A percentile compares a stretch with the other conserved stretches of the same genome.
These are phyloP conservation scores for Luscinia luscinia DNA, from an alignment of 2,797 vertebrate genomes.

Conservation along the genomic window DNA sequence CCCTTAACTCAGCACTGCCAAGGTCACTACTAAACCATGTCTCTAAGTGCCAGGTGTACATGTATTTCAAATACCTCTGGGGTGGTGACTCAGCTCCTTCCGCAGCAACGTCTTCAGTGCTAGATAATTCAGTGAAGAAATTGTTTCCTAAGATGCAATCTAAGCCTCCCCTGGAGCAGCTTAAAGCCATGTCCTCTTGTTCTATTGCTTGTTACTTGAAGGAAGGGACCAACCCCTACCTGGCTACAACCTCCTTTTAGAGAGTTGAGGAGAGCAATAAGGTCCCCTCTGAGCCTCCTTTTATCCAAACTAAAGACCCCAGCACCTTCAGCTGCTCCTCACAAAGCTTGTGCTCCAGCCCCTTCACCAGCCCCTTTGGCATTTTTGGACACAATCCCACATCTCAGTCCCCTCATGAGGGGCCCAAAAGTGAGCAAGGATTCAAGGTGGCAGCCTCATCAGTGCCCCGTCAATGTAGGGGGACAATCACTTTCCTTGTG, in stretches of 20 bases:
- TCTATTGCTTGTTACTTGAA: neutral
- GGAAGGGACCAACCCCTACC: neutral
- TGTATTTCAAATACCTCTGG: neutral
- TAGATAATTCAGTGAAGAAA: neutral
- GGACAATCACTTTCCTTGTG: fast-evolving
- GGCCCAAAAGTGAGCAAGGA: too few relatives aligned
- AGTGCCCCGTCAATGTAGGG: fast-evolving
- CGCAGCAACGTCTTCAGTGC: neutral
- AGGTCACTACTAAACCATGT: neutral
- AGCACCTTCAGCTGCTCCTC: neutral
- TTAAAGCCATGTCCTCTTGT: neutral
- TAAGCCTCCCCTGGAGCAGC: neutral
- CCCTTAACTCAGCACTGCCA: neutral
- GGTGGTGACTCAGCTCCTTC: neutral
- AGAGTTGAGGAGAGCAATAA: neutral
- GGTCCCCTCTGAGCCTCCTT: neutral
- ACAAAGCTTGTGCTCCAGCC: neutral
- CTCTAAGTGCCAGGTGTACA: neutral
- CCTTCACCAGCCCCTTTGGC: fast-evolving
- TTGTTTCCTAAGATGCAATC: neutral
- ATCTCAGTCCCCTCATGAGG: neutral
- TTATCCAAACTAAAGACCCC: neutral
- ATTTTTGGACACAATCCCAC: neutral
- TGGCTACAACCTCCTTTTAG: neutral
- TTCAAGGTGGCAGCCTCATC: neutral